Base-by-base conservation (phyloP, 2,797 vertebrate genomes). In the Sarcoramphus papa region DNA sequence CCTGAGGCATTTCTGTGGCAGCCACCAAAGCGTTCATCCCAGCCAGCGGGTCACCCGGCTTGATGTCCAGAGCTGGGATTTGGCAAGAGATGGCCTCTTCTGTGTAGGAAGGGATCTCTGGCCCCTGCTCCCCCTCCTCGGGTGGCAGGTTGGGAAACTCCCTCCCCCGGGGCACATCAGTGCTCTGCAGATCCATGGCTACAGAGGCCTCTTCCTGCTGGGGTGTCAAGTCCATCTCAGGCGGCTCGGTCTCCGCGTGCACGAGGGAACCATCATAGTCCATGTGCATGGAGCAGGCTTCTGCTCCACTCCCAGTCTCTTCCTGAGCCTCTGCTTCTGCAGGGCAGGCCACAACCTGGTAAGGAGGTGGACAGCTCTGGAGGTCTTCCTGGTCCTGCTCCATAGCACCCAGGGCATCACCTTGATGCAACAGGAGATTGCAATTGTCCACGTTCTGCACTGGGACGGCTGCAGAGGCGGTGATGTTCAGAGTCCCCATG, bases 1-100 rank as follows among this genome's bases (percentile, higher is more conserved):
- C 98, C 92, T 99, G 98, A 48, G 98, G 99, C 93, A 99, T 98
- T 94, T 99, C 99, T 0, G 99, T 99, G 24, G 99, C 99, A 0
- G 98, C 98, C 21, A 98, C 98, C 95, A 99, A 97, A 31, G 98
- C 99, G 0, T 99, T 98, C 99, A 99, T 99, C 69, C 99, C 99
- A 1, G 99, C 99, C 98, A 99, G 98, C 0, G 99, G 99, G 96
- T 99, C 99, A 4, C 99, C 99, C 0, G 97, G 95, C 35, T 97
- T 92, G 75, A 98, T 95, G 79, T 98, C 96, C 86, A 97, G 89
- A 90, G 95, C 48, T 47, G 96, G 95, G 20, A 90, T 95, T 5
- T 95, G 98, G 57, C 98, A 97, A 31, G 97, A 85, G 65, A 95
- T 87, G 12, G 77, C 87, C 62, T 97, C 97, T 20, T 96, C 96